Conservation (phyloP, 23 tunicate genomes). For the Ascidia mentula region DNA sequence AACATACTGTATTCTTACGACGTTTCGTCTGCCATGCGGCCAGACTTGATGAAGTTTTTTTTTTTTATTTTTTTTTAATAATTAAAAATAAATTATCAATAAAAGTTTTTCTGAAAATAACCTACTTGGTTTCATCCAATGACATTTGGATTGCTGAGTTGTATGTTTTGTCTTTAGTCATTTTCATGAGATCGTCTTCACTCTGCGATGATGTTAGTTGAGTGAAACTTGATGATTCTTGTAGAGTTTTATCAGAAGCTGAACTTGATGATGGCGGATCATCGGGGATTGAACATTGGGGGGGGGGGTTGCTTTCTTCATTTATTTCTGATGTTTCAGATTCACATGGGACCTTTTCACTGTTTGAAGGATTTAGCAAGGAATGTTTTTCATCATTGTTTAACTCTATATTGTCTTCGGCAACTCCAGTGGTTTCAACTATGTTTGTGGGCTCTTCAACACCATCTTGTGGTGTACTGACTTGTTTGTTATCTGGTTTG, state of each 20-base stretch:
- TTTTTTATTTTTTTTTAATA: too few relatives aligned
- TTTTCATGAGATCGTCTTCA: background rate
- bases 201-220: too few relatives aligned
- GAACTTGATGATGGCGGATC: background rate
- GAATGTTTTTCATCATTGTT: background rate
- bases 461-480: too few relatives aligned
- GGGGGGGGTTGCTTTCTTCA: background rate
- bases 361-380: background rate
- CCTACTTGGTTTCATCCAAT: constrained; percentile 20
- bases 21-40: too few relatives aligned
- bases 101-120: too few relatives aligned
- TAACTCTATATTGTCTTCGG: background rate
- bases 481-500: background rate
- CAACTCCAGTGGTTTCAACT: background rate
- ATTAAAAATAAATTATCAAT: too few relatives aligned
- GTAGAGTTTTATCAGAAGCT: background rate
- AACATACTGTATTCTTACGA: too few relatives aligned
- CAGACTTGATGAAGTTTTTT: too few relatives aligned
- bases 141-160: background rate
- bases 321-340: background rate
- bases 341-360: background rate
- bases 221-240: background rate
- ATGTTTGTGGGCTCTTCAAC: background rate
- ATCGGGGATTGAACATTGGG: background rate
- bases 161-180: background rate